Evolutionary conservation across 1,140 invertebrate species (phyloP).

Genomic region (Drosophila erecta): DNA sequence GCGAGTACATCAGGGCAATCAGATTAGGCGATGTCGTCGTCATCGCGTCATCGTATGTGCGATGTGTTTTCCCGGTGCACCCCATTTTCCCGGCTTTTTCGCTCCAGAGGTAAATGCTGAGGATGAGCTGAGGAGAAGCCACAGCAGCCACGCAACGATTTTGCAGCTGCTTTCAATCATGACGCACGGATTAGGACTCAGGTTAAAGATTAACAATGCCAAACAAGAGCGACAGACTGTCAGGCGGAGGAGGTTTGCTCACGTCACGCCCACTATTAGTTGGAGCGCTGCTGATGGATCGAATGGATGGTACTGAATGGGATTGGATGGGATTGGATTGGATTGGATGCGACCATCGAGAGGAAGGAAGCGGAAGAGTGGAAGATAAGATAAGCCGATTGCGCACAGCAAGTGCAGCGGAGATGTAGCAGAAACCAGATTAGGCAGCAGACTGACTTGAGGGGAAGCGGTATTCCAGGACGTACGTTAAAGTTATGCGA

Average conservation of each 20-base stretch:
- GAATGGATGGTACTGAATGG: background rate
- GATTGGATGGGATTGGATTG: background rate
- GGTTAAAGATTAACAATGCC: constrained; percentile 75
- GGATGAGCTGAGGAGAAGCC: background rate
- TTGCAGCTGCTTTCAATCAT: constrained; percentile 77
- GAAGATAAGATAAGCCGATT: constrained; percentile 59
- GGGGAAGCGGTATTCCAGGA: background rate
- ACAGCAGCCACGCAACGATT: constrained; percentile 45
- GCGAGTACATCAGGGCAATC: constrained; percentile 66
- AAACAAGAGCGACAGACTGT: constrained; percentile 33
- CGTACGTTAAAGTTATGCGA: background rate
- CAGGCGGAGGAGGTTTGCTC: constrained; percentile 33
- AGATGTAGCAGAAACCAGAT: background rate
- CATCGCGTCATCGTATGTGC: constrained; percentile 49
- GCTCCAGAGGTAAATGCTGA: background rate
- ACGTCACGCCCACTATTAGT: constrained; percentile 41
- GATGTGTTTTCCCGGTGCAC: constrained; percentile 18
- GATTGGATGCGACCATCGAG: constrained; percentile 19
- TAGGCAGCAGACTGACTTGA: background rate
- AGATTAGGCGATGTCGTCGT: constrained; percentile 53
- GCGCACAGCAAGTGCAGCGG: background rate
- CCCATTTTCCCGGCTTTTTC: constrained; percentile 1
- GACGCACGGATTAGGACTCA: constrained; percentile 78
- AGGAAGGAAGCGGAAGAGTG: constrained; percentile 20
- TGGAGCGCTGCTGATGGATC: constrained; percentile 12